phyloP scores from a whole-genome alignment of 2,113 vertebrate species.

The Muntiacus reevesi region DNA sequence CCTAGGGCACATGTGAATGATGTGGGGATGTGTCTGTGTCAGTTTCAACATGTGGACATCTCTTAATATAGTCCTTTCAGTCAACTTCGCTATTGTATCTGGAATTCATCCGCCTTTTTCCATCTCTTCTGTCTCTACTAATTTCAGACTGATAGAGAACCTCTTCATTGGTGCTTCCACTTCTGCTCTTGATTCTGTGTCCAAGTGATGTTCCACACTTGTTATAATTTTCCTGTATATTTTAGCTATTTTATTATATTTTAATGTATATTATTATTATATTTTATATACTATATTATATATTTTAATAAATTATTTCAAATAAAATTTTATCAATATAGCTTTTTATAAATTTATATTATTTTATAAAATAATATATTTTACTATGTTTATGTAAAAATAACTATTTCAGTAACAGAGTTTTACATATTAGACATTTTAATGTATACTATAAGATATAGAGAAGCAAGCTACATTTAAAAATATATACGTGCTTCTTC shows the following conservation, averaged over 20 bases:
- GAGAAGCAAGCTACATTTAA: background rate
- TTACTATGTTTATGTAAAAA: background rate
- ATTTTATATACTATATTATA: background rate
- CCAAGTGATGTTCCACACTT: background rate
- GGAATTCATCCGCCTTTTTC: background rate
- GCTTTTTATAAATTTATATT: too few relatives aligned
- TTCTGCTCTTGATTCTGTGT: background rate
- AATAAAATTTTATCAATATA: background rate
- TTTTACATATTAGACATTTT: background rate
- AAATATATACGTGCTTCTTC: background rate
- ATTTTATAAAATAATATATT: background rate
- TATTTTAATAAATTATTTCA: background rate
- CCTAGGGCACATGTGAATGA: background rate
- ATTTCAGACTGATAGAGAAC: background rate
- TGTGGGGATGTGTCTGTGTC: background rate
- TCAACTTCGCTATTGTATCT: background rate
- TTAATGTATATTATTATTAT: background rate
- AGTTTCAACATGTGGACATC: background rate
- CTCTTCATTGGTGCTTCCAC: background rate
- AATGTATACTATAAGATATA: background rate
- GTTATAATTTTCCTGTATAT: background rate
- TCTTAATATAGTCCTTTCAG: background rate
- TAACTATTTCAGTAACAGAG: background rate
- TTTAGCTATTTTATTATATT: background rate
- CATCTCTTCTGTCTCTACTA: background rate